A percentile compares a stretch with the other conserved stretches of the same genome.
These are phyloP conservation scores for Anthrax anthrax DNA, from an alignment of 2,888 invertebrate species.

Conservation along the genomic window DNA sequence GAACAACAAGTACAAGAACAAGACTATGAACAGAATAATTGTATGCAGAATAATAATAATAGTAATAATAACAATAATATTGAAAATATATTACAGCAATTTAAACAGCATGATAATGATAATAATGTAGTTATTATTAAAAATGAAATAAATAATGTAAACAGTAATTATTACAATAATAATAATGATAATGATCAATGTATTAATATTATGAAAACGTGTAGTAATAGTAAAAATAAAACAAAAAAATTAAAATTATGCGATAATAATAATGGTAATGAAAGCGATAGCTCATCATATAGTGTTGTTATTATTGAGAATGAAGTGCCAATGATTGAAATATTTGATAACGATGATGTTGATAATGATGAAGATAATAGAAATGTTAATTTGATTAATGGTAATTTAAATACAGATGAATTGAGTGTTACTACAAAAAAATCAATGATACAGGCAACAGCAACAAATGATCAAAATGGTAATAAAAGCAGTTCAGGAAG, in stretches of 20 bases:
- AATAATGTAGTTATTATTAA: not conserved
- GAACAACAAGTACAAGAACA: constrained; percentile 8
- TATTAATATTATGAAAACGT: too few species aligned
- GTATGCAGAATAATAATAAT: not conserved
- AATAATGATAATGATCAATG: too few species aligned
- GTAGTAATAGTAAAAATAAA: not conserved
- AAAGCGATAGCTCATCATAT: not conserved
- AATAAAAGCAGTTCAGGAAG: too few species aligned
- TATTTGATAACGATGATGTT: not conserved
- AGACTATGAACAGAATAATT: not conserved
- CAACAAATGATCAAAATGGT: too few species aligned
- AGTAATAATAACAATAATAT: not conserved
- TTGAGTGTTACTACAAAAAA: too few species aligned
- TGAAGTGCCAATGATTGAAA: not conserved
- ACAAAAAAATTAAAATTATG: not conserved
- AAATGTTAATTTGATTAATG: not conserved
- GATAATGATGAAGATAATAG: too few species aligned
- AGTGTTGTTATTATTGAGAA: not conserved
- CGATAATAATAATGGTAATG: not conserved
- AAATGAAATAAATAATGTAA: not conserved
- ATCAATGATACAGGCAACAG: too few species aligned
- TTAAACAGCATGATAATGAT: not conserved
- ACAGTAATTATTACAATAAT: too few species aligned
- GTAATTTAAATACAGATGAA: too few species aligned
- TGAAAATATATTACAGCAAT: too few species aligned